A percentile compares a stretch with the other conserved stretches of the same genome.
Evolutionary conservation across 2,888 invertebrate genomes (phyloP).

Genomic region (Rhyacophila evoluta): DNA sequence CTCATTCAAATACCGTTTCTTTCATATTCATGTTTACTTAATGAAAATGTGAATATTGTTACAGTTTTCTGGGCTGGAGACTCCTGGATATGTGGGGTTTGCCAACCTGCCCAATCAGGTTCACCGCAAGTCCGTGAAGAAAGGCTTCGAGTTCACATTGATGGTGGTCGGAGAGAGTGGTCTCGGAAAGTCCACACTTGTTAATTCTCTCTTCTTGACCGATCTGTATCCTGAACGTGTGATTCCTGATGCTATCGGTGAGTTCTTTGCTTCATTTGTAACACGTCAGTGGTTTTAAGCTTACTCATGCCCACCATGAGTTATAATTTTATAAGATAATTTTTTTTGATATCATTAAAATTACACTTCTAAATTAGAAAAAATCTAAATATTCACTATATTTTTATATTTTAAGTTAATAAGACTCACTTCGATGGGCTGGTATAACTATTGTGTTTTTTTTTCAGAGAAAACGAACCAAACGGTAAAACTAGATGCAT

Average conservation of each 20-base stretch:
- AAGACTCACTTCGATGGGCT: too few species aligned
- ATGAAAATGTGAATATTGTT: too few species aligned
- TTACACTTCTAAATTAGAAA: too few species aligned
- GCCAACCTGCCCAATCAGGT: constrained; percentile 97
- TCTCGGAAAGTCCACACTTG: constrained; percentile 94
- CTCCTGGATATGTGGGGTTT: constrained; percentile 92
- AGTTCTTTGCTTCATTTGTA: constrained; percentile 56
- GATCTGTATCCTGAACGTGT: constrained; percentile 95
- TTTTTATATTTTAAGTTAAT: too few species aligned
- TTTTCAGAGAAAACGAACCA: constrained; percentile 90
- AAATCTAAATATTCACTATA: too few species aligned
- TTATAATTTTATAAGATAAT: too few species aligned
- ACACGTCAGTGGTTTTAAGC: too few species aligned
- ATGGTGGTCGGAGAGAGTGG: constrained; percentile 97
- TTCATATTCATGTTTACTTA: too few species aligned
- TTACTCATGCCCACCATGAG: too few species aligned
- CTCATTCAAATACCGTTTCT: too few species aligned
- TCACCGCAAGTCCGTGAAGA: constrained; percentile 96
- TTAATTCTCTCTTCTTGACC: constrained; percentile 94
- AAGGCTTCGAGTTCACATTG: constrained; percentile 96
- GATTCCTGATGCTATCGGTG: constrained; percentile 89
- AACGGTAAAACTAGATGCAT: constrained; percentile 94
- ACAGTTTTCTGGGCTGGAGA: constrained; percentile 87
- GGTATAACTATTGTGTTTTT: too few species aligned
- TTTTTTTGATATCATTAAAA: too few species aligned